Base-by-base conservation (phyloP, 2,888 invertebrate species). In the Holacanthella duospinosa region DNA sequence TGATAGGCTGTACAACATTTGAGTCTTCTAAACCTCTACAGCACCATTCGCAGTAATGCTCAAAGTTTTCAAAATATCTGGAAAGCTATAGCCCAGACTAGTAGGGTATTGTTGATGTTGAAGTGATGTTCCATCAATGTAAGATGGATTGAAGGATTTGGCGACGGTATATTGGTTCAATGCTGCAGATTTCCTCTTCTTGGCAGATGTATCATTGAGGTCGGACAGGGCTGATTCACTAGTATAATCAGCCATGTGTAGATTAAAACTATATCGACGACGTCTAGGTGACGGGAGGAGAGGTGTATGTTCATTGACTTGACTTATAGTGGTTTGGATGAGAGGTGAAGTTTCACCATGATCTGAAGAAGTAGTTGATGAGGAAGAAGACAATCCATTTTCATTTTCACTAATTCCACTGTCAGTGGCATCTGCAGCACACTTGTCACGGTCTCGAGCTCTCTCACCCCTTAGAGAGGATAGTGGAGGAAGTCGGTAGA, bases 1-100 rank as follows among this genome's bases (percentile, higher is more conserved):
- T n/a, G n/a, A n/a, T n/a, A n/a, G n/a, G n/a, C n/a, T n/a, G n/a
- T n/a, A n/a, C n/a, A n/a, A n/a, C n/a, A n/a, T n/a, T n/a, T n/a
- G n/a, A n/a, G n/a, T n/a, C n/a, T n/a, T n/a, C 67, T 64, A 73
- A 58, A 73, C 70, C 65, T 73, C 72, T 24, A 70, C 68, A 48
- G 72, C 72, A 26, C 72, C 72, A 44, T 61, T 63, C 29, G 61
- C 70, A 24, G 71, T 73, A 54, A 73, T 68, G 56, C 69, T 60
- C 9, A 73, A 67, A n/a, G 68, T 69, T 65, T 70, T 73, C 55
- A 73, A 63, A 25, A 73, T 65, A 21, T 68, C 65, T 1, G 72
- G 72, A 60, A 68, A 73, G 44, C 72, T 73, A 56, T 60, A 65
- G 44, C 68, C 67, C 21, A 29, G 6, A 25, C 28, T 25, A 21